Percentiles rank a stretch among this genome's conserved stretches.
These are phyloP conservation scores for Coluber constrictor DNA, from an alignment of 2,797 vertebrate genomes.

Conservation along the genomic window DNA sequence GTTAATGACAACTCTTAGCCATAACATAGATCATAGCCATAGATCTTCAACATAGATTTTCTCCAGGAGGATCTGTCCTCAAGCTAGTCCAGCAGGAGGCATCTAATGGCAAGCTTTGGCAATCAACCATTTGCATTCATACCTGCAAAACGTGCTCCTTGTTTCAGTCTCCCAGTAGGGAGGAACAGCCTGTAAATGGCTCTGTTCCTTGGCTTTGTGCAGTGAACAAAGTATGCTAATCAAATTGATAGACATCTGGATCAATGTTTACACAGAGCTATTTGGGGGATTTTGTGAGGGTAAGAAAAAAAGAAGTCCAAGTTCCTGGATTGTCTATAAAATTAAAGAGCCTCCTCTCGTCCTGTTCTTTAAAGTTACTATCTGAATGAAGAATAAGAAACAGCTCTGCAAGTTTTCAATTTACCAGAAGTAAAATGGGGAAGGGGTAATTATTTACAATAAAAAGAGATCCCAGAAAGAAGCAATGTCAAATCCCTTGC, in stretches of 20 bases:
- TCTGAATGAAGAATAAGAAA: neutral
- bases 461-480: neutral
- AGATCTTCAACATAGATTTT: neutral
- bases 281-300: neutral
- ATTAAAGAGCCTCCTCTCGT: neutral
- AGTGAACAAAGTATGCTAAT: neutral
- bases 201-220: neutral
- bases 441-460: neutral
- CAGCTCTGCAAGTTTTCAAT: neutral
- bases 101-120: neutral
- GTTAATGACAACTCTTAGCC: neutral
- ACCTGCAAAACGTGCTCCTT: neutral
- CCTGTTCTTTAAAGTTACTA: neutral
- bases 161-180: neutral
- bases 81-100: neutral
- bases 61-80: neutral
- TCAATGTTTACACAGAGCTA: slow-evolving; percentile 15
- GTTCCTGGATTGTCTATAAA: neutral
- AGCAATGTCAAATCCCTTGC: neutral
- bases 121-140: neutral
- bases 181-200: neutral
- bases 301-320: neutral
- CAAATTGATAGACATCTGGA: slow-evolving; percentile 24
- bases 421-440: neutral
- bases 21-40: neutral